Percentiles rank a stretch among this genome's conserved stretches.
Conservation (phyloP, 2,113 vertebrate species). For the Orthochromis malagaraziensis region DNA sequence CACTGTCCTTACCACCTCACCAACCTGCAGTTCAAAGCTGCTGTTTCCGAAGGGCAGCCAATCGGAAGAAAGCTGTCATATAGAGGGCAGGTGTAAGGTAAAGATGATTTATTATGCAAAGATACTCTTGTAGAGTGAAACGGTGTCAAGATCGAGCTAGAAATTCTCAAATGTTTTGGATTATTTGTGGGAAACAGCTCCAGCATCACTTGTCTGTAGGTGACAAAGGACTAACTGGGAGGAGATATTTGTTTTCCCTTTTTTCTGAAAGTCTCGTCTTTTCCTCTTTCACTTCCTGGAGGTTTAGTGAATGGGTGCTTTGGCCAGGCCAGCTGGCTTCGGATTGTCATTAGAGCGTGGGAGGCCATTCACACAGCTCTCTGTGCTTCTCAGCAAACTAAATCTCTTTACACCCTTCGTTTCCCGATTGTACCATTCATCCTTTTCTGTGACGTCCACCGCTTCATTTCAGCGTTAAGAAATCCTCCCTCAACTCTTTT, state of each 20-base stretch:
- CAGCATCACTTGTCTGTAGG: background rate
- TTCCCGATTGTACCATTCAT: background rate
- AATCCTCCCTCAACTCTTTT: background rate
- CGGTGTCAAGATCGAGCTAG: background rate
- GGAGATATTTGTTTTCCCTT: background rate
- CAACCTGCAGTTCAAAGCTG: background rate
- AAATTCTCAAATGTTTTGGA: background rate
- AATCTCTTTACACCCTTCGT: background rate
- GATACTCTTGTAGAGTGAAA: background rate
- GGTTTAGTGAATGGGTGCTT: constrained; percentile 26
- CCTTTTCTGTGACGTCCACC: background rate
- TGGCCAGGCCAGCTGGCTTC: constrained; percentile 20
- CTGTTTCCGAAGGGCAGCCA: background rate
- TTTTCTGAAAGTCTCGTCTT: background rate
- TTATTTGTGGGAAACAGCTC: background rate
- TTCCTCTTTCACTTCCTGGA: constrained; percentile 3
- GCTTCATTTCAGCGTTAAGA: background rate
- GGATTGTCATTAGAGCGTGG: constrained; percentile 27
- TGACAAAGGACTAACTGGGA: background rate
- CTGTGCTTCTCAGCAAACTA: background rate
- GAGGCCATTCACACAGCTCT: constrained; percentile 16
- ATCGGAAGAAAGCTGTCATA: background rate
- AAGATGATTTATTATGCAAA: background rate
- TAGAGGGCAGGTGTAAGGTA: background rate
- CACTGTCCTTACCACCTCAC: background rate